phyloP scores from a whole-genome alignment of 1,140 invertebrate species.

The Camponotus pennsylvanicus region DNA sequence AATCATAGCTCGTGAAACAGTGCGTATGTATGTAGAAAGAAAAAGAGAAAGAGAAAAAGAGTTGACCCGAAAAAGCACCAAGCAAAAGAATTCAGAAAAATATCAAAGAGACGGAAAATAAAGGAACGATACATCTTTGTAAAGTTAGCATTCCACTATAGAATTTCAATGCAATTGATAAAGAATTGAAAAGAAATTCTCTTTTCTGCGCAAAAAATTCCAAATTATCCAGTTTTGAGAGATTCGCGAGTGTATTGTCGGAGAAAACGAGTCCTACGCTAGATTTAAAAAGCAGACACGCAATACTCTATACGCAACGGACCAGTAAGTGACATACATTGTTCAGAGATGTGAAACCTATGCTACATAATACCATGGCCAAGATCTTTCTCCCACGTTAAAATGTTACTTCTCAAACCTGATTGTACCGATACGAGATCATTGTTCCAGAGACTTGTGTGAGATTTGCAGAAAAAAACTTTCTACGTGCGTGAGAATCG shows the following conservation, averaged over 20 bases:
- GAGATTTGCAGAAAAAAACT: constrained; percentile 11
- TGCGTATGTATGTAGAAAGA: neutral
- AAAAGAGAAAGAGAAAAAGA: constrained; percentile 1
- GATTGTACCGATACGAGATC: constrained; percentile 19
- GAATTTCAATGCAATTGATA: neutral
- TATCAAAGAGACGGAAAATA: constrained; percentile 17
- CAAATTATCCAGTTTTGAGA: neutral
- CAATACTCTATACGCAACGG: constrained; percentile 41
- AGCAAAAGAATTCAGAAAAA: constrained; percentile 12
- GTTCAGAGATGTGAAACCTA: constrained; percentile 50
- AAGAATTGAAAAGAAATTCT: neutral
- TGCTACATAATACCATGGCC: neutral
- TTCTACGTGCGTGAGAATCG: neutral
- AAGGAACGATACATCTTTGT: constrained; percentile 40
- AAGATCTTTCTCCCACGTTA: constrained; percentile 37
- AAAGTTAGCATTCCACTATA: neutral
- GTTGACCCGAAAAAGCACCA: no score
- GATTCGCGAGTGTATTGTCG: neutral
- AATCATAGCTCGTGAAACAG: constrained; percentile 42
- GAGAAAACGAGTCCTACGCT: neutral
- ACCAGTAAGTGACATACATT: constrained; percentile 58
- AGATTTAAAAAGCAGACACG: constrained; percentile 24
- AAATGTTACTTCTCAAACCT: constrained; percentile 30
- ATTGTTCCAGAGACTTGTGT: constrained; percentile 23
- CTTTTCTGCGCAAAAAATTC: neutral